Evolutionary conservation across 2,888 invertebrate genomes (phyloP).

Genomic region (Drosophila suboccidentalis): DNA sequence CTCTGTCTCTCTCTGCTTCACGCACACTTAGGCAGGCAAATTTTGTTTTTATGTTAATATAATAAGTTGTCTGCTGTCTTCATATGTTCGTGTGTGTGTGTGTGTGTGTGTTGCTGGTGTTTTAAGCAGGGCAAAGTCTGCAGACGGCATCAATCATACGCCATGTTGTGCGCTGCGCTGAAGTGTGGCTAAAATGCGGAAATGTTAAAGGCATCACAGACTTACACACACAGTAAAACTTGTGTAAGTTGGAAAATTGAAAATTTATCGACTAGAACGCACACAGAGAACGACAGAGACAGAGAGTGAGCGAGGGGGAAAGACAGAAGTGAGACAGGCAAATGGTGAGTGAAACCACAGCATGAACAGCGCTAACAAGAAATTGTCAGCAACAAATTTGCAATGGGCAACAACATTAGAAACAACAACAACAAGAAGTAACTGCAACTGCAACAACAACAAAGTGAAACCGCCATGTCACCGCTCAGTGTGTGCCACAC

Average conservation of each 20-base stretch:
- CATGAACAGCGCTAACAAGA: conserved; percentile 66
- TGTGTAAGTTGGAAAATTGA: conserved; percentile 69
- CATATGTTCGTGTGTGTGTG: neutral
- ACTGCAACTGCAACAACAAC: conserved; percentile 38
- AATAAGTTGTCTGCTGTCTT: conserved; percentile 55
- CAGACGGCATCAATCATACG: conserved; percentile 79
- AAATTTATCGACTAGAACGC: conserved; percentile 77
- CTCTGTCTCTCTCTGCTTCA: neutral
- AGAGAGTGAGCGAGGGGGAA: conserved; percentile 5
- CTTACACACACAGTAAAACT: conserved; percentile 19
- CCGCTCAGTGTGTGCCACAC: conserved; percentile 31
- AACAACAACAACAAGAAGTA: conserved; percentile 23
- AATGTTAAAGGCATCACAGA: conserved; percentile 57
- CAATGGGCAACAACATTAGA: conserved; percentile 32
- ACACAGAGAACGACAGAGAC: conserved; percentile 33
- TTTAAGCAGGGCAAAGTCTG: conserved; percentile 22
- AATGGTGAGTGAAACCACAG: conserved; percentile 54
- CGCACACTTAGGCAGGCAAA: conserved; percentile 19
- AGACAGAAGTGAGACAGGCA: conserved; percentile 5
- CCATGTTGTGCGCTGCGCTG: conserved; percentile 67
- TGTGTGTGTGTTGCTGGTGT: conserved; percentile 14
- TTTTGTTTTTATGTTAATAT: conserved; percentile 64
- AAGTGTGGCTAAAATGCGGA: conserved; percentile 77
- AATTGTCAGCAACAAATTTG: conserved; percentile 78
- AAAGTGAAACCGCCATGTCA: conserved; percentile 56